Evolutionary conservation across 2,888 invertebrate species (phyloP), one percentile per base, ranked within the genome.

Genomic region (Epinotia nisella): DNA sequence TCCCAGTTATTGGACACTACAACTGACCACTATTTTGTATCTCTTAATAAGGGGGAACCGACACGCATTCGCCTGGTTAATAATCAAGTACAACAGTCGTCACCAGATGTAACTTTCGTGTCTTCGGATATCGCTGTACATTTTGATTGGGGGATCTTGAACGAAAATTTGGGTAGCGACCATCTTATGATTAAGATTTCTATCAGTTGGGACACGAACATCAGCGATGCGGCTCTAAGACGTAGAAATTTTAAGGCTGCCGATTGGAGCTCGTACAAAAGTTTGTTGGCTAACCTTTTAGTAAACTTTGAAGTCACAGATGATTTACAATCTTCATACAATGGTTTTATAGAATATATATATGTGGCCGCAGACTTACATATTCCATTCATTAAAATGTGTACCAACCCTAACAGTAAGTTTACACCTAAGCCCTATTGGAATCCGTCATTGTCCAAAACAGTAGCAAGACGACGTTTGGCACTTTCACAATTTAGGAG

Each of bases 101-200:
- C 41, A 7, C 60, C 60, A 4, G 60, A 60, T 13, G 10, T 65
- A 17, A 71, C 64, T 15, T 45, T 71, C 11, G 62, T 58, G 0
- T 69, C 75, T 13, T 2, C 55, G 4, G 70, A 75, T 29, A 41
- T 75, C 21, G 68, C 71, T 1, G 9, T 58, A 17, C 53, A 65
- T 1, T 55, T 75, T 24, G 41, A 1, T 51, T 71, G 66, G 62
- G 51, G 5, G 15, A 53, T 67, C 13, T 24, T 45, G 10, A 71
- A 72, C 17, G 74, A 75, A 60, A 45, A 51, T 11, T 19, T 76
- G n/a, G 72, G 74, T 5, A 76, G 75, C 60, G 75, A 75, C 21
- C 74, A 75, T 60, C 3, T 35, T 10, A 45, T 69, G 5, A 71
- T 75, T 39, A 71, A 71, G 60, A 68, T 75, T n/a, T 53, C 67